These are phyloP conservation scores for Drosophila miranda DNA, from an alignment of 1,140 invertebrate genomes.

Conservation along the genomic window DNA sequence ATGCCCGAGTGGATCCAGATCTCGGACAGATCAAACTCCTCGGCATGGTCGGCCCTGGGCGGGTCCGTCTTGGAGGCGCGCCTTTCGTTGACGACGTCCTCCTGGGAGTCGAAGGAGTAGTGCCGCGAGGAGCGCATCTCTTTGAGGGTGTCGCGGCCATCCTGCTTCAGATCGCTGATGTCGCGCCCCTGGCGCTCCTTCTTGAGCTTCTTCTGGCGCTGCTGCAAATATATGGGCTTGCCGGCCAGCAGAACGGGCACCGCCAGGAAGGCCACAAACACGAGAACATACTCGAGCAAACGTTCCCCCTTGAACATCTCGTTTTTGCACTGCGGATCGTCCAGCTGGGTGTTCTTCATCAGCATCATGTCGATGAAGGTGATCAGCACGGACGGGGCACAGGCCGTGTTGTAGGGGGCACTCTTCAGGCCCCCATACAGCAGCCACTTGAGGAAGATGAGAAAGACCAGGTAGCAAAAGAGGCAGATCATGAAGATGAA, in stretches of 20 bases:
- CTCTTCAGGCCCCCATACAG: conserved; percentile 95
- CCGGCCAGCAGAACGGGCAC: conserved; percentile 92
- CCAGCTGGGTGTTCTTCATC: conserved; percentile 79
- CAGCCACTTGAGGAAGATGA: conserved; percentile 97
- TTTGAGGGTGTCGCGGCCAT: conserved; percentile 32
- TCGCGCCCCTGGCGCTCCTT: not conserved
- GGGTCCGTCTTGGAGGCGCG: not conserved
- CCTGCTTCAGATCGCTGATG: not conserved
- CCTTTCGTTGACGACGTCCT: not conserved
- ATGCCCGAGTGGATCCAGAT: conserved; percentile 85
- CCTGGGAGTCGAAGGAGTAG: conserved; percentile 29
- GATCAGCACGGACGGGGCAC: conserved; percentile 90
- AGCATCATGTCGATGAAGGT: conserved; percentile 93
- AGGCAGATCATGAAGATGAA: conserved; percentile 93
- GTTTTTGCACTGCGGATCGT: conserved; percentile 83
- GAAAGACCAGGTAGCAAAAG: conserved; percentile 95
- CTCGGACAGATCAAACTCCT: conserved; percentile 59
- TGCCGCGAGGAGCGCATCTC: conserved; percentile 49
- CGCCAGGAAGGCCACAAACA: conserved; percentile 87
- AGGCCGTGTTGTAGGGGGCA: conserved; percentile 83
- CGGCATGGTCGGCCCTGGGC: not conserved
- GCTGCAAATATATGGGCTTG: conserved; percentile 88
- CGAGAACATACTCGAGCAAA: conserved; percentile 86
- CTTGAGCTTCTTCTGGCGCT: conserved; percentile 16
- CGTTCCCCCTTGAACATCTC: conserved; percentile 86